phyloP scores from a whole-genome alignment of 1,140 invertebrate species.

The Bombus sylvicola region DNA sequence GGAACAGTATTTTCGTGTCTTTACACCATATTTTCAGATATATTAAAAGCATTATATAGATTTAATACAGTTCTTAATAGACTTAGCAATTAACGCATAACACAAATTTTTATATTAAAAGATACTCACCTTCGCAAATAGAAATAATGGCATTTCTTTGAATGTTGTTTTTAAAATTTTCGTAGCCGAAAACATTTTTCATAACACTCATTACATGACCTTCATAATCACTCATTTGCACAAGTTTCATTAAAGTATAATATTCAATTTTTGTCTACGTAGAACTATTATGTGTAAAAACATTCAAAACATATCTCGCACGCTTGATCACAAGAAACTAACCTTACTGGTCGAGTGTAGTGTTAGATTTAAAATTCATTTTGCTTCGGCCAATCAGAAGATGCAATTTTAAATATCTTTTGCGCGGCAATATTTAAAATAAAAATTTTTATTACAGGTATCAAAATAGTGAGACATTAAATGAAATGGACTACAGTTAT shows the following conservation, averaged over 20 bases:
- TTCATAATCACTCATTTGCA: neutral
- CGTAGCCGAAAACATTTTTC: neutral
- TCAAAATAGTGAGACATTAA: neutral
- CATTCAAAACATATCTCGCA: neutral
- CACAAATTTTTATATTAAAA: neutral
- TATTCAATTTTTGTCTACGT: neutral
- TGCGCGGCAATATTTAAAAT: neutral
- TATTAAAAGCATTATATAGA: neutral
- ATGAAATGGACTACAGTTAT: neutral
- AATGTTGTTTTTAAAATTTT: slow-evolving; percentile 7
- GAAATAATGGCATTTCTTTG: slow-evolving; percentile 1
- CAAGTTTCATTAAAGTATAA: neutral
- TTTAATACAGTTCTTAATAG: neutral
- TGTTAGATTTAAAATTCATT: neutral
- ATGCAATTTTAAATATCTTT: neutral
- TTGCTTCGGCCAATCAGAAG: neutral
- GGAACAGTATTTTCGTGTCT: too few relatives aligned
- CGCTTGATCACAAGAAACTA: neutral
- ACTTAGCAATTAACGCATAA: neutral
- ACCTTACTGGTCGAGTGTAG: neutral
- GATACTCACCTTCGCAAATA: slow-evolving; percentile 3
- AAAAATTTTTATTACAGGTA: neutral
- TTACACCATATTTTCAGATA: neutral
- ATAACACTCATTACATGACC: neutral
- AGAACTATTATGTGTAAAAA: neutral